Conservation (phyloP, 1,140 invertebrate species). For the Cherax destructor region DNA sequence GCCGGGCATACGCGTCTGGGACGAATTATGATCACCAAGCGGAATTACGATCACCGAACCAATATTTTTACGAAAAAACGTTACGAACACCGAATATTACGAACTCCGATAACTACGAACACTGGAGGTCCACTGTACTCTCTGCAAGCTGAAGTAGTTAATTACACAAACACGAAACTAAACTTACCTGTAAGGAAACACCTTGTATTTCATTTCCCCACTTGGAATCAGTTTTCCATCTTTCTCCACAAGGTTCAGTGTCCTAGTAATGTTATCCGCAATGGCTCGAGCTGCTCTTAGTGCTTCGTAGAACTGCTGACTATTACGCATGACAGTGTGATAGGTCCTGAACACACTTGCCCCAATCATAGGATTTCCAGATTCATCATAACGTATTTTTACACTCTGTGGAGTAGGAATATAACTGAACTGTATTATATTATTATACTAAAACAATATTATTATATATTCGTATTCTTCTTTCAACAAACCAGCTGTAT, state of each 20-base stretch:
- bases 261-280: conserved; percentile 84
- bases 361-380: conserved; percentile 77
- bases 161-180: not conserved
- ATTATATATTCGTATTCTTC: too few species aligned
- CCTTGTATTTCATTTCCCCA: conserved; percentile 78
- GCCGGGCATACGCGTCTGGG: too few species aligned
- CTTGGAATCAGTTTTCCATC: conserved; percentile 72
- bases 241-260: conserved; percentile 77
- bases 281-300: conserved; percentile 85
- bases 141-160: not conserved
- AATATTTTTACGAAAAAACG: too few species aligned
- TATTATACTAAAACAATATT: too few species aligned
- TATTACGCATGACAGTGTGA: conserved; percentile 86
- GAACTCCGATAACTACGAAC: not conserved
- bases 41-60: too few species aligned
- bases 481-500: too few species aligned
- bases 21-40: too few species aligned
- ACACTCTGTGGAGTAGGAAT: conserved; percentile 76
- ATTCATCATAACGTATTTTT: conserved; percentile 80
- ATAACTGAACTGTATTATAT: too few species aligned
- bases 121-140: too few species aligned
- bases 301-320: conserved; percentile 88
- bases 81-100: too few species aligned
- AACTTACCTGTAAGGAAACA: conserved; percentile 90
- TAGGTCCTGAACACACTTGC: conserved; percentile 93